Conservation (phyloP, 2,888 invertebrate genomes). For the Elysia crispata region DNA sequence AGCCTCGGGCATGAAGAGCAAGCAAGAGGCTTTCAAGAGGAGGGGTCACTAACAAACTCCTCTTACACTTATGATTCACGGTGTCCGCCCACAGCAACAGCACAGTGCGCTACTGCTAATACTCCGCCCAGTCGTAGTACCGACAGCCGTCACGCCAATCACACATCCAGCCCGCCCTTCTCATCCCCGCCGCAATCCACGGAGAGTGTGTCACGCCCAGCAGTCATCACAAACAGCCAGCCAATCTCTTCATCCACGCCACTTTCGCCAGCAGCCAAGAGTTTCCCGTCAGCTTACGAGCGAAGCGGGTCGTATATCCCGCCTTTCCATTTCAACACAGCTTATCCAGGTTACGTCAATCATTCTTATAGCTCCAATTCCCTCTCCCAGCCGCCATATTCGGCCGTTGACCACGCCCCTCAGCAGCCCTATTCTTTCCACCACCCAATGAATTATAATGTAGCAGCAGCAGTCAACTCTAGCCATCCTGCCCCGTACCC, state of each 20-base stretch:
- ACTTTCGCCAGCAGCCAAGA: slow-evolving; percentile 61
- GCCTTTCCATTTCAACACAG: slow-evolving; percentile 62
- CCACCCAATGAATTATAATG: slow-evolving; percentile 31
- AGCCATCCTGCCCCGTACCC: slow-evolving; percentile 61
- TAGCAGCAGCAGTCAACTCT: slow-evolving; percentile 50
- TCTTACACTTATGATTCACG: too few relatives aligned
- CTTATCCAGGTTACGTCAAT: slow-evolving; percentile 63
- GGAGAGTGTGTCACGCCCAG: background rate
- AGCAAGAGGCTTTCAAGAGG: too few relatives aligned
- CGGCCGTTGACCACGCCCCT: slow-evolving; percentile 50
- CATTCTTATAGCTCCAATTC: slow-evolving; percentile 52
- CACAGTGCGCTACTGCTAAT: too few relatives aligned
- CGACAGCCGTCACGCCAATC: too few relatives aligned
- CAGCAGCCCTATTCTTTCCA: too few relatives aligned
- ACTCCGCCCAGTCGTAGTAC: too few relatives aligned
- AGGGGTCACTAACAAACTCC: too few relatives aligned
- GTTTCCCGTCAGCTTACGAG: slow-evolving; percentile 57
- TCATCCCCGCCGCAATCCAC: too few relatives aligned
- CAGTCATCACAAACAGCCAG: background rate
- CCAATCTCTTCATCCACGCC: slow-evolving; percentile 47
- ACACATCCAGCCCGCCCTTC: too few relatives aligned
- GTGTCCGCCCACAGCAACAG: too few relatives aligned
- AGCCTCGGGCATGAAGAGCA: too few relatives aligned
- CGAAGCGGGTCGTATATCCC: slow-evolving; percentile 62
- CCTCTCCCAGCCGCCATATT: slow-evolving; percentile 55